Percentiles rank a stretch among this genome's conserved stretches.
Conservation (phyloP, 2,797 vertebrate genomes). For the Columba guinea region DNA sequence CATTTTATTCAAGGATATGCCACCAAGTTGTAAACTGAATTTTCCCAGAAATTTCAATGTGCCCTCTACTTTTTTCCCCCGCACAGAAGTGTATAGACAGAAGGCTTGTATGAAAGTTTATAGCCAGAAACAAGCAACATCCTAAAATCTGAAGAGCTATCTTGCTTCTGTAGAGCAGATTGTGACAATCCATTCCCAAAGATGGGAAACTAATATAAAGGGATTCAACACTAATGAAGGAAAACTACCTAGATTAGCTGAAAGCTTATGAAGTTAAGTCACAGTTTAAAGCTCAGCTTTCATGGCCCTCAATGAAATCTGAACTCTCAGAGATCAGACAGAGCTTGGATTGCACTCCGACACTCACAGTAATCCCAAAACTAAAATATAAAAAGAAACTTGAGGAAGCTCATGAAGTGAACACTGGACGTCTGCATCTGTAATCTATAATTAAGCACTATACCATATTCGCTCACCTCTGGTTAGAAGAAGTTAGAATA, state of each 20-base stretch:
- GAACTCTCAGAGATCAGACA: neutral
- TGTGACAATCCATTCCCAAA: neutral
- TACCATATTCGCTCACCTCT: neutral
- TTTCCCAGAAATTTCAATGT: neutral
- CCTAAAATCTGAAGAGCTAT: neutral
- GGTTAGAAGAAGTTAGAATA: neutral
- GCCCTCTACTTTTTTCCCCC: rapidly evolving
- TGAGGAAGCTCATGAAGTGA: neutral
- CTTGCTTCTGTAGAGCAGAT: neutral
- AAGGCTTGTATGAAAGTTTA: neutral
- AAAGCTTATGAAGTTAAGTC: neutral
- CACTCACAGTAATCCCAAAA: neutral
- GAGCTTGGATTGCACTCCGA: neutral
- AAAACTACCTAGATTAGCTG: neutral
- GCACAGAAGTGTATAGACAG: neutral
- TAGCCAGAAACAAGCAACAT: neutral
- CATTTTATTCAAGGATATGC: neutral
- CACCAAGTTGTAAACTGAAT: neutral
- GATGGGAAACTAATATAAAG: neutral
- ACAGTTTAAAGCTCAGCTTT: neutral
- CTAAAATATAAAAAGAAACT: neutral
- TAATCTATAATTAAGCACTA: neutral
- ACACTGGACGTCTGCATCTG: neutral
- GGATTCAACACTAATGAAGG: neutral
- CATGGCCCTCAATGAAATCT: neutral